Conservation (phyloP, 2,113 vertebrate species). For the Prinia subflava region DNA sequence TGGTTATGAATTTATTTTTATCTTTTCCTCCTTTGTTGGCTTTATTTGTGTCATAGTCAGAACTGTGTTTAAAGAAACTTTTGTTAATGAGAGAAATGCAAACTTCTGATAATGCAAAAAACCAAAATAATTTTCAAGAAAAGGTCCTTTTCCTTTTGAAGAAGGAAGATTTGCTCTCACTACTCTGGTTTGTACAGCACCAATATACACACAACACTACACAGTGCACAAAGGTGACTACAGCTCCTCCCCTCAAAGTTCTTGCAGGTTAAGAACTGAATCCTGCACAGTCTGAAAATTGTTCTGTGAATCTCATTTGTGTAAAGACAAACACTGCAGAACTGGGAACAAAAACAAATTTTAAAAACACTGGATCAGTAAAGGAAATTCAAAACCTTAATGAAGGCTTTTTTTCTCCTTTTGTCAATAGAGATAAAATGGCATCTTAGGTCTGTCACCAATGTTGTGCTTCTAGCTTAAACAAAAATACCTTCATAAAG, state of each 20-base stretch:
- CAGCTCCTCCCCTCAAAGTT: background rate
- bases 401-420: background rate
- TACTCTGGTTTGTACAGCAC: background rate
- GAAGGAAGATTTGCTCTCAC: background rate
- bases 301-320: background rate
- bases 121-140: background rate
- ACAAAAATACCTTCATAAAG: rapidly evolving
- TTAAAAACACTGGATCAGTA: background rate
- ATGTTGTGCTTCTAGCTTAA: background rate
- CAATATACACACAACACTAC: background rate
- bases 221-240: background rate
- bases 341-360: background rate
- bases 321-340: background rate
- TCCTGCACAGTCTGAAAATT: background rate
- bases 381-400: background rate
- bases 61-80: background rate
- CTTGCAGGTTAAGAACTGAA: background rate
- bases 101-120: background rate
- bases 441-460: background rate
- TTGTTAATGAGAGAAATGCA: background rate
- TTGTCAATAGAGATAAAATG: background rate
- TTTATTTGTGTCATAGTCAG: background rate
- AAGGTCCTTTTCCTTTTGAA: background rate
- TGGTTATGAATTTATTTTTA: background rate
- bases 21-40: background rate